Base-by-base conservation (phyloP, 2,888 invertebrate species). In the Limnephilus lunatus region DNA sequence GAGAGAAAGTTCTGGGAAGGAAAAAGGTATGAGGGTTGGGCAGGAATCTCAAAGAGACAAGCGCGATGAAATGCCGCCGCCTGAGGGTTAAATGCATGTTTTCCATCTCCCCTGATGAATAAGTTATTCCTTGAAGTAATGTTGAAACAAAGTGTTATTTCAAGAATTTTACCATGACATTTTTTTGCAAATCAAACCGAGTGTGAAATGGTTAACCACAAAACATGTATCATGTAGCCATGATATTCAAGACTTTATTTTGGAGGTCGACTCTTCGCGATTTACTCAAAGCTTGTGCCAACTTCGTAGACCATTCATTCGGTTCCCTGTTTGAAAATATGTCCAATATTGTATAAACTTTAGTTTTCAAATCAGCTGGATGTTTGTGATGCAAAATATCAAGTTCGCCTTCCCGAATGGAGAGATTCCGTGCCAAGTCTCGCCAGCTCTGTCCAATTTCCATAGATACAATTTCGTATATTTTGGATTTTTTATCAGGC, bases 361-460 rank as follows among this genome's bases (percentile, higher is more conserved):
- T 93, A 14, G 88, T 81, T 81, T 91, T 91, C 19, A 92, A 83
- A 39, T 92, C 90, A 0, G 35, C 89, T 15, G 39, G 81, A 81
- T 81, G 19, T 25, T 32, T 85, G 30, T 81, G 85, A 35, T 93
- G 48, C 31, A 93, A 19, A 25, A 35, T 53, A 82, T 93, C 93
- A 35, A 93, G 92, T 11, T 81, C 85, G 31, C 90, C 44, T 92
- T 93, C 93, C 25, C 30, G 48, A 19, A 93, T 82, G n/a, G 31
- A 31, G n/a, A 93, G 86, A 81, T 91, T 53, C 87, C 93, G 92
- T 4, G 92, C 90, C 15, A 93, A 44, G 87, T 88, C 53, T 30
- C 87, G 81, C 93, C 93, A 93, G 83, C 35, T 83, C 32, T 44
- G 30, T 19, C 93, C 93, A 44, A 93, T 91, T 88, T 92, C 90